Evolutionary conservation across 2,113 vertebrate genomes (phyloP).

Genomic region (human): GRCh38 chr13:102877501-102878000

Average conservation of each 20-base stretch:
- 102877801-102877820: neutral
- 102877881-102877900: neutral
- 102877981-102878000: neutral
- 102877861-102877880: neutral
- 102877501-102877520: neutral
- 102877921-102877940: neutral
- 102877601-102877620: too few species aligned
- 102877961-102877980: neutral
- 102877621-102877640: neutral
- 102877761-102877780: neutral
- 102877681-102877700: neutral
- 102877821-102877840: neutral
- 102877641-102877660: neutral
- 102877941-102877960: neutral
- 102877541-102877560: neutral
- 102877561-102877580: neutral
- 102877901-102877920: neutral
- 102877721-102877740: neutral
- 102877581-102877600: neutral
- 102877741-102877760: neutral
- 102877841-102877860: neutral
- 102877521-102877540: neutral
- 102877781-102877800: neutral
- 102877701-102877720: neutral
- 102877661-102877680: neutral